phyloP scores from a whole-genome alignment of 2,888 invertebrate genomes.

The Lasius fuliginosus region DNA sequence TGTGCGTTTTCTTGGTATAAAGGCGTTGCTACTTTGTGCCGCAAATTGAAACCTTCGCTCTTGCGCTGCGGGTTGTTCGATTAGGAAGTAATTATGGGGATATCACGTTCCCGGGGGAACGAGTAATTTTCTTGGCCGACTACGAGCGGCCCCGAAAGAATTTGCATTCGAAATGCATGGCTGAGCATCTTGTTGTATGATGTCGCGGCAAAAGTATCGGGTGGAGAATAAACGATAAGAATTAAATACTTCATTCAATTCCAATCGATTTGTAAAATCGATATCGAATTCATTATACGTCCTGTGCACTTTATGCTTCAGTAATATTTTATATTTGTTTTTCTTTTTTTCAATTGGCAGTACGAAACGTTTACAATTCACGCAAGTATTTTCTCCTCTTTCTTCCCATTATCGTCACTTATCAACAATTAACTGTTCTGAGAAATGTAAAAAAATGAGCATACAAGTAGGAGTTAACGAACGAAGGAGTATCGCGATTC shows the following conservation, averaged over 20 bases:
- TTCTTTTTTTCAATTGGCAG: neutral
- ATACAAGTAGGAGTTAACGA: constrained; percentile 13
- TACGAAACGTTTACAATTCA: neutral
- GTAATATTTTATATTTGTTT: neutral
- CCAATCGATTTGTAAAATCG: neutral
- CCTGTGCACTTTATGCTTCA: neutral
- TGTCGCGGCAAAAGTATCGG: neutral
- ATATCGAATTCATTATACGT: neutral
- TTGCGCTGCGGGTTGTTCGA: constrained; percentile 24
- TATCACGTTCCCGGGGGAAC: constrained; percentile 15
- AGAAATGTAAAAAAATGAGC: neutral
- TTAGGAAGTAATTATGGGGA: constrained; percentile 33
- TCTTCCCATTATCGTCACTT: neutral
- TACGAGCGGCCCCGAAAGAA: neutral
- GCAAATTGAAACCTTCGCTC: constrained; percentile 41
- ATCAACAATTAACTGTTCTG: constrained; percentile 12
- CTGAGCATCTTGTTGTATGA: neutral
- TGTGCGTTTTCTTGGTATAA: constrained; percentile 23
- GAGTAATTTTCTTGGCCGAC: constrained; percentile 20
- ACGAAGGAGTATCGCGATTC: neutral
- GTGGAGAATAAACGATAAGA: neutral
- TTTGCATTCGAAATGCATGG: constrained; percentile 27
- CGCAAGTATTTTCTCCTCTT: neutral
- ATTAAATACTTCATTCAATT: neutral
- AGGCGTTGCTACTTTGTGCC: constrained; percentile 38